A percentile compares a stretch with the other conserved stretches of the same genome.
Evolutionary conservation across 2,888 invertebrate genomes (phyloP).

Genomic region (Frankliniella fusca): DNA sequence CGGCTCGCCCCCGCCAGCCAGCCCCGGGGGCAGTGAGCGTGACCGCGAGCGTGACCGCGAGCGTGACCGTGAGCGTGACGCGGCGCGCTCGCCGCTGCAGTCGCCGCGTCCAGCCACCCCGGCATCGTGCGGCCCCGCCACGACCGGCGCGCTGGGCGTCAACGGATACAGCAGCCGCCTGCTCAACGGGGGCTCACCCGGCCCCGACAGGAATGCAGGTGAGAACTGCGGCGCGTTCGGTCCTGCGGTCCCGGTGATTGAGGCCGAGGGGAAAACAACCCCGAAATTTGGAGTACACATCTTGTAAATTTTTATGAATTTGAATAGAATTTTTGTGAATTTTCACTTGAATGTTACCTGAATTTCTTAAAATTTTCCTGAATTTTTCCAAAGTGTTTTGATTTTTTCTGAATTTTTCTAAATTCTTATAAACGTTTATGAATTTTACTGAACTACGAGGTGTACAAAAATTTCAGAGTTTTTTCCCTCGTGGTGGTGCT

Average conservation of each 20-base stretch:
- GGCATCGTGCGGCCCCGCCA: not conserved
- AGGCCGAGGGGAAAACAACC: too few relatives aligned
- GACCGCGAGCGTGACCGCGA: not conserved
- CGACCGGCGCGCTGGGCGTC: slow-evolving; percentile 1
- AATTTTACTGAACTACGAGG: too few relatives aligned
- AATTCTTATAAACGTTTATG: too few relatives aligned
- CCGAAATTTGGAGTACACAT: too few relatives aligned
- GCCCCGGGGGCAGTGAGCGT: not conserved
- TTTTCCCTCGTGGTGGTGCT: not conserved
- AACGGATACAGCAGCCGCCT: slow-evolving; percentile 7
- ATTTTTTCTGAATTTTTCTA: too few relatives aligned
- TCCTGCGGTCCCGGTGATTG: too few relatives aligned
- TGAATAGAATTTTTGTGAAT: too few relatives aligned
- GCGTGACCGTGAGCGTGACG: not conserved
- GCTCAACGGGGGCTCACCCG: slow-evolving; percentile 20
- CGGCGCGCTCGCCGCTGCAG: not conserved
- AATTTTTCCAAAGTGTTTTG: too few relatives aligned
- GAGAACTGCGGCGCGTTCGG: not conserved
- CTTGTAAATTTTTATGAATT: too few relatives aligned
- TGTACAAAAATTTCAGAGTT: too few relatives aligned
- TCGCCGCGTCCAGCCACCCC: not conserved
- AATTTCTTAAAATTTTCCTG: too few relatives aligned
- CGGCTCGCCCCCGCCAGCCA: slow-evolving; percentile 3
- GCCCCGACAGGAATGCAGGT: slow-evolving; percentile 13
- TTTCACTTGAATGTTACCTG: too few relatives aligned